These are phyloP conservation scores for Rostratula benghalensis DNA, from an alignment of 2,113 vertebrate species.

Conservation along the genomic window DNA sequence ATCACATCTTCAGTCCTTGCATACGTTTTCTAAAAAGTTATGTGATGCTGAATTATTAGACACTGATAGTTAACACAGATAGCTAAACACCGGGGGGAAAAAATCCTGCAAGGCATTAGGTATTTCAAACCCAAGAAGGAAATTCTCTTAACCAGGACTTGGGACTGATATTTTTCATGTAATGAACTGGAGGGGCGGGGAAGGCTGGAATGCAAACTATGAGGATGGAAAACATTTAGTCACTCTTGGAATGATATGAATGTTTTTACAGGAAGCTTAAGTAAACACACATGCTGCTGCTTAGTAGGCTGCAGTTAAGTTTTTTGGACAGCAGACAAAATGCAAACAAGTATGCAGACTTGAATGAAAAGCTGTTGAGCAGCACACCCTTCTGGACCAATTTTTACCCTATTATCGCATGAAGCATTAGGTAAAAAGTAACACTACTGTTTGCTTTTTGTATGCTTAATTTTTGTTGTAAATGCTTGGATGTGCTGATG, in stretches of 20 bases:
- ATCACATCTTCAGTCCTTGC: not conserved
- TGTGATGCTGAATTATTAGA: not conserved
- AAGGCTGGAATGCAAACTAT: constrained; percentile 83
- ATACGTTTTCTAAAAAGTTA: not conserved
- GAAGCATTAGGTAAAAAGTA: not conserved
- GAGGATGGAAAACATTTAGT: constrained; percentile 85
- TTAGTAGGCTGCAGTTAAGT: constrained; percentile 77
- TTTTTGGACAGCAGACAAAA: constrained; percentile 78
- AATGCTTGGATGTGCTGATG: not conserved
- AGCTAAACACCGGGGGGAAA: not conserved
- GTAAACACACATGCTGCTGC: constrained; percentile 81
- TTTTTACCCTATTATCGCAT: not conserved
- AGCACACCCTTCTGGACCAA: constrained; percentile 67
- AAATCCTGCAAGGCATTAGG: not conserved
- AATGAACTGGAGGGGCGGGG: constrained; percentile 74
- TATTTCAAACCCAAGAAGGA: constrained; percentile 66
- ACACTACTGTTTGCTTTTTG: not conserved
- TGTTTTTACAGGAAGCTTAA: constrained; percentile 87
- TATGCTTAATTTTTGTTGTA: not conserved
- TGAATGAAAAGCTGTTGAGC: constrained; percentile 71
- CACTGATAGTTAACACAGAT: not conserved
- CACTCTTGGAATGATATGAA: constrained; percentile 88
- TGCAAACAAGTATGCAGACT: constrained; percentile 73
- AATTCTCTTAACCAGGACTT: constrained; percentile 50
- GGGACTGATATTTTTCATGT: constrained; percentile 78